These are phyloP conservation scores for Felis chaus DNA, from an alignment of 2,113 vertebrate species.

Conservation along the genomic window DNA sequence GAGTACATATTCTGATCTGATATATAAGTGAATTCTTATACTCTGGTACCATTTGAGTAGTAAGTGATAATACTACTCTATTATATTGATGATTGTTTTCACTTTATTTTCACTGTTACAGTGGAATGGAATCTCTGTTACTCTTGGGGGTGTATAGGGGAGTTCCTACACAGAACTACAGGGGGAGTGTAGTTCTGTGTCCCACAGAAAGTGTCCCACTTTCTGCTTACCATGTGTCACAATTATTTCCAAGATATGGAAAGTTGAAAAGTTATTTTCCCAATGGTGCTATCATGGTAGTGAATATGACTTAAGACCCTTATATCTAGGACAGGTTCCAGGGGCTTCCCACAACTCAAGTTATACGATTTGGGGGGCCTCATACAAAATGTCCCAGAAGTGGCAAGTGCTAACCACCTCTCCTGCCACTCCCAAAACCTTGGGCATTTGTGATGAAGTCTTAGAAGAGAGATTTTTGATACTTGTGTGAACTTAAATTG, in stretches of 20 bases:
- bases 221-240: neutral
- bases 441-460: neutral
- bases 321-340: neutral
- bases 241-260: neutral
- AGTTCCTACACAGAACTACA: neutral
- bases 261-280: neutral
- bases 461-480: conserved; percentile 13
- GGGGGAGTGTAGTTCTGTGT: no score
- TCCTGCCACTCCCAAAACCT: neutral
- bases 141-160: neutral
- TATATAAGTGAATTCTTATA: neutral
- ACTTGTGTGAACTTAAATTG: conserved; percentile 50
- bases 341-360: neutral
- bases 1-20: neutral
- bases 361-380: neutral
- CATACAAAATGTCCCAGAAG: neutral
- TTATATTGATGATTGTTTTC: neutral
- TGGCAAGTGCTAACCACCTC: conserved; percentile 38
- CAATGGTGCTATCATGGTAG: neutral
- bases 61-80: neutral
- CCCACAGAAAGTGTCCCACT: no score
- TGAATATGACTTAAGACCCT: neutral
- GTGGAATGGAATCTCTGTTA: neutral
- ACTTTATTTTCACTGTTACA: neutral
- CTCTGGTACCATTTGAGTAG: neutral